Base-by-base conservation (phyloP, 1,140 invertebrate species). In the Pararge aegeria region DNA sequence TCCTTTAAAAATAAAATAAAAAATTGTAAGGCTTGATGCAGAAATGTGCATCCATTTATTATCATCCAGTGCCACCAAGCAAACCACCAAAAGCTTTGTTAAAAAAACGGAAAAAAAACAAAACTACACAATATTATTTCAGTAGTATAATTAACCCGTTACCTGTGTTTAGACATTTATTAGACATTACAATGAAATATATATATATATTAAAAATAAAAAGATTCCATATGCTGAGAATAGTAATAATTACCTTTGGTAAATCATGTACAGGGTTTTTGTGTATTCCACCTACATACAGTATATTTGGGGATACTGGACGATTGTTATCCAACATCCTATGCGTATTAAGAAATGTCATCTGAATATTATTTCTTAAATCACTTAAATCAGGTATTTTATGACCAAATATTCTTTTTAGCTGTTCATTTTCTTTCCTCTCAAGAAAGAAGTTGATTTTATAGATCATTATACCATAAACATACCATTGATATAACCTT, bases 281-380 rank as follows among this genome's bases (percentile, higher is more conserved):
- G 2, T 12, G 34, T n/a, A 37, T 37, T 67, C 90, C 90, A 34
- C 83, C 87, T 51, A 92, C 73, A 51, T 83, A 71, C 5, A 92
- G 68, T 4, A 91, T 80, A 51, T 64, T 76, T 7, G 90, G 90
- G 15, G 86, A 75, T 6, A 83, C 62, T 4, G 92, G 84, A 15
- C 83, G 73, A 44, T 84, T 75, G 40, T 76, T 70, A 24, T 82
- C 67, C 64, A 90, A 78, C 12, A 84, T 67, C 2, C 81, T 83
- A 80, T 92, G 83, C 9, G 69, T 71, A 67, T 90, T 91, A 3
- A 90, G 53, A 57, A 94, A 89, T 9, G 92, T 30, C 73, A 94
- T 70, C 40, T 89, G 87, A 2, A 91, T 72, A 68, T 90, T 90
- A 51, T 78, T 75, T 19, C 80, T 73, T 5, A 64, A 51, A 13